A percentile compares a stretch with the other conserved stretches of the same genome.
phyloP scores from a whole-genome alignment of 2,113 vertebrate genomes.

The Nyctereutes procyonoides region DNA sequence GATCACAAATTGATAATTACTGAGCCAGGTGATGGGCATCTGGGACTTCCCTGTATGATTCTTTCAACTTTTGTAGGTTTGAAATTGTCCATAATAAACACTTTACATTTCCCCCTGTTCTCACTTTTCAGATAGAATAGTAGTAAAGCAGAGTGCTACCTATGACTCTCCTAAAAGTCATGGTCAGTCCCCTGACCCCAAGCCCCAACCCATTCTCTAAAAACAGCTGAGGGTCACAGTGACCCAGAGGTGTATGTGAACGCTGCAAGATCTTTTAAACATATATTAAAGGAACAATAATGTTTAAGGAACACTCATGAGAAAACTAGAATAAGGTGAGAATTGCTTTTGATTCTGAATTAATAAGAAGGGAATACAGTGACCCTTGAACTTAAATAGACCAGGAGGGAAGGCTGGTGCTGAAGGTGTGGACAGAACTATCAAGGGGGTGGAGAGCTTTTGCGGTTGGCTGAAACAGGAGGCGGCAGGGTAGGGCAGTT shows the following conservation, averaged over 20 bases:
- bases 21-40: background rate
- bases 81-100: background rate
- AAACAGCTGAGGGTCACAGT: fast-evolving
- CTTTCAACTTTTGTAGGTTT: background rate
- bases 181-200: background rate
- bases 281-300: background rate
- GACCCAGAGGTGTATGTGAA: background rate
- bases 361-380: background rate
- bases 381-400: background rate
- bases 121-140: background rate
- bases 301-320: background rate
- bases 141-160: background rate
- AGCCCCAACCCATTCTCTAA: background rate
- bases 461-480: background rate
- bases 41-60: background rate
- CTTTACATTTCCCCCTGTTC: background rate
- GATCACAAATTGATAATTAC: background rate
- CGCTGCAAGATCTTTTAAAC: background rate
- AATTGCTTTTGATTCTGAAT: background rate
- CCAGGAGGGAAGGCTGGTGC: background rate
- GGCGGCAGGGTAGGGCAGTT: background rate
- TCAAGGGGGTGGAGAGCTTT: background rate
- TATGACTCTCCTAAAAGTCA: background rate
- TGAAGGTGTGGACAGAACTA: background rate
- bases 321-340: background rate